phyloP scores from a whole-genome alignment of 2,888 invertebrate genomes.

The Siphlonurus alternatus region DNA sequence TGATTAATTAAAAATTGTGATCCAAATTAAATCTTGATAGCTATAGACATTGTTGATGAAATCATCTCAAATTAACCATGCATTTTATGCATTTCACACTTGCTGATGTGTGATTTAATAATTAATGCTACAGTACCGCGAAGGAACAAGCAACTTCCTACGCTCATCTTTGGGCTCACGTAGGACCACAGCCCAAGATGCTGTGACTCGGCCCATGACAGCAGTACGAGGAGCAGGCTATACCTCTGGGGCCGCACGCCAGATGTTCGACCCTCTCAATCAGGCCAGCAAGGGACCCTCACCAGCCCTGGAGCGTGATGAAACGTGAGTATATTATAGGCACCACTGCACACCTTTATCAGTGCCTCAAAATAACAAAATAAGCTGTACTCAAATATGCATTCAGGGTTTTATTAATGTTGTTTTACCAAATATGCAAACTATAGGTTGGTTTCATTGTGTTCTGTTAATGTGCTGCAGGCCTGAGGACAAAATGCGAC shows the following conservation, averaged over 20 bases:
- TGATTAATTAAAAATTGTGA: too few relatives aligned
- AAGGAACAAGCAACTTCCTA: constrained; percentile 22
- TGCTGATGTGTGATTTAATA: neutral
- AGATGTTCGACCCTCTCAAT: constrained; percentile 56
- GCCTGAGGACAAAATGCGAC: constrained; percentile 4
- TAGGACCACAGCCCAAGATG: constrained; percentile 14
- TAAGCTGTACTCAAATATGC: too few relatives aligned
- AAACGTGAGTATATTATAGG: constrained; percentile 39
- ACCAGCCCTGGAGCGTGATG: constrained; percentile 52
- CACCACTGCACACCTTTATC: neutral
- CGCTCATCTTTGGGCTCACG: constrained; percentile 25
- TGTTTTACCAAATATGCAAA: neutral
- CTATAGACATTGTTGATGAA: too few relatives aligned
- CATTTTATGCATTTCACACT: too few relatives aligned
- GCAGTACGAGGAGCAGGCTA: constrained; percentile 94
- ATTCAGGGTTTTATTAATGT: neutral
- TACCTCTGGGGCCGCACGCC: constrained; percentile 46
- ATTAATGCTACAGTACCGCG: constrained; percentile 20
- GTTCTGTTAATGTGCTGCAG: neutral
- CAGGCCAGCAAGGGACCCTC: constrained; percentile 37
- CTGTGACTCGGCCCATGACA: constrained; percentile 67
- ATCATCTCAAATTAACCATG: too few relatives aligned
- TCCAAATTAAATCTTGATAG: too few relatives aligned
- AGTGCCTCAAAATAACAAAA: too few relatives aligned
- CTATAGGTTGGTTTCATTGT: neutral